phyloP scores from a whole-genome alignment of 2,888 invertebrate genomes.

The Perithous albicinctus region DNA sequence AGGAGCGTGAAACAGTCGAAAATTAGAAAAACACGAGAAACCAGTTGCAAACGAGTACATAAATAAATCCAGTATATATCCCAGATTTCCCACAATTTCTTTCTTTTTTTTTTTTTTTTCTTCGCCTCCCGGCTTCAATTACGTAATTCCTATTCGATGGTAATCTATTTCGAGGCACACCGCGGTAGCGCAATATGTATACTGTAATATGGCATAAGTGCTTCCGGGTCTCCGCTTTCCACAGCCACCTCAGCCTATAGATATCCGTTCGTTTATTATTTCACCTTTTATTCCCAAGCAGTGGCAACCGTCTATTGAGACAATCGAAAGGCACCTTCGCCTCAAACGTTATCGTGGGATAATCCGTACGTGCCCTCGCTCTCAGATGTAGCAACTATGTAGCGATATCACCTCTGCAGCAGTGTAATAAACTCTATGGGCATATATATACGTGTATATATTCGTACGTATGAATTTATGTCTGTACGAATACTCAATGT shows the following conservation, averaged over 20 bases:
- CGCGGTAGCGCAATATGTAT: constrained; percentile 9
- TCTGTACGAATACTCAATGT: constrained; percentile 8
- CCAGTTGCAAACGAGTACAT: background rate
- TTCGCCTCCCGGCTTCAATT: background rate
- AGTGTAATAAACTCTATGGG: background rate
- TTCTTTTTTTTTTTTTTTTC: constrained; percentile 1
- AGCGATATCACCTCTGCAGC: constrained; percentile 1
- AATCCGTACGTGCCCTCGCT: constrained; percentile 26
- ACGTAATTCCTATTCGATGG: constrained; percentile 6
- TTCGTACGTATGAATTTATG: background rate
- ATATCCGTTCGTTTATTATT: constrained; percentile 13
- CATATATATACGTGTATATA: background rate
- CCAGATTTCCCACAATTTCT: constrained; percentile 35
- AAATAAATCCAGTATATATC: background rate
- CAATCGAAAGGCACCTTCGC: constrained; percentile 40
- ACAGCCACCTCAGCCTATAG: background rate
- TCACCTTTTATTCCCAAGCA: constrained; percentile 23
- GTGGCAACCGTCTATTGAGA: constrained; percentile 1
- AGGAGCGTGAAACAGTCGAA: background rate
- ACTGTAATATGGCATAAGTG: constrained; percentile 6
- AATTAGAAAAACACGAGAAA: background rate
- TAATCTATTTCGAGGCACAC: constrained; percentile 23
- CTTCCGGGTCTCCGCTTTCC: constrained; percentile 21
- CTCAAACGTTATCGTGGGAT: constrained; percentile 43
- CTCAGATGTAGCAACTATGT: constrained; percentile 9